Conservation (phyloP, 2,113 vertebrate species). For the Hassar affinis region DNA sequence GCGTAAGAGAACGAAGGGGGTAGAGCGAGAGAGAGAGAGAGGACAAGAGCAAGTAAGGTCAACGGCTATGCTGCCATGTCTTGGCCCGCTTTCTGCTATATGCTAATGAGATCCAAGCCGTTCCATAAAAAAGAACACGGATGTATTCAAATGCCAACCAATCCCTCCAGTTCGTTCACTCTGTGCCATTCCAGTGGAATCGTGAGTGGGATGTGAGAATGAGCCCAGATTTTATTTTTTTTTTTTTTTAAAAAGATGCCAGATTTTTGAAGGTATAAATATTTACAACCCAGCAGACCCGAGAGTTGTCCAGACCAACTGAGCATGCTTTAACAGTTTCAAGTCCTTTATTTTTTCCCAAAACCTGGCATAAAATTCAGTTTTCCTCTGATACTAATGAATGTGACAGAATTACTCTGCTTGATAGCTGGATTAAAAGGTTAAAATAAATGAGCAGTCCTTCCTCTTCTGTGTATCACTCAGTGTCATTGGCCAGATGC, state of each 20-base stretch:
- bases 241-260: neutral
- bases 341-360: neutral
- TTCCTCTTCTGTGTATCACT: neutral
- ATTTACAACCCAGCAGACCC: neutral
- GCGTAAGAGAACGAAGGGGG: constrained; percentile 56
- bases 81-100: constrained; percentile 55
- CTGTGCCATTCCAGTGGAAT: neutral
- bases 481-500: neutral
- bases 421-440: neutral
- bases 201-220: neutral
- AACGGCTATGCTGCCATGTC: constrained; percentile 57
- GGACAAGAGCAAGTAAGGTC: constrained; percentile 56
- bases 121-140: constrained; percentile 43
- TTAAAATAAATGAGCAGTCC: neutral
- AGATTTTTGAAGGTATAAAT: neutral
- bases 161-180: neutral
- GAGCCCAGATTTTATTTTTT: neutral
- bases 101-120: constrained; percentile 68
- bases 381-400: neutral
- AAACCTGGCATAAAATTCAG: neutral
- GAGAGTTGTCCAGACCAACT: neutral
- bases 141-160: constrained; percentile 60
- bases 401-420: neutral
- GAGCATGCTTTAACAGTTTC: neutral
- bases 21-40: neutral